Evolutionary conservation across 2,797 vertebrate species (phyloP), one percentile per base, ranked within the genome.

Genomic region (Enteromius anoplus): DNA sequence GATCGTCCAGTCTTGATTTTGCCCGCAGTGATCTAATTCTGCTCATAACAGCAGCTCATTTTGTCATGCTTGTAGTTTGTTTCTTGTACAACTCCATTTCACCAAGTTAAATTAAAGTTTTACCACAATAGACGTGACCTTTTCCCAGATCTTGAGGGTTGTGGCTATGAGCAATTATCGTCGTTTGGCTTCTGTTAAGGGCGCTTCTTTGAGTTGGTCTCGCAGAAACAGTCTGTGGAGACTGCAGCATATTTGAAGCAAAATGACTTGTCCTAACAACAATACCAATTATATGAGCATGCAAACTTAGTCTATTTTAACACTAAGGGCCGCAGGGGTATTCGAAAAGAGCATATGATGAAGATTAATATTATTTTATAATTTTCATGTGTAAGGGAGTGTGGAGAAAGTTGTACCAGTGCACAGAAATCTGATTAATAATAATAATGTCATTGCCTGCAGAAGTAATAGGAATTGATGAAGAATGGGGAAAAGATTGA

Each of bases 111-210:
- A 87, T 89, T 84, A 84, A 70, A 89, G 70, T 75, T 62, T 87
- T 80, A 76, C 89, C 86, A 75, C 86, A 88, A 88, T 69, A 82
- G 82, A 81, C 42, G 17, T 83, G 85, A 91, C 86, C 88, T 88
- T 91, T 89, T 79, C 69, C 72, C 85, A 89, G 85, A 85, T 88
- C 86, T 85, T 72, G 65, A 84, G 85, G 87, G 83, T 85, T 87
- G 81, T 62, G 82, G 88, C 83, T 72, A 87, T 88, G 78, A 85
- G 88, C 85, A 89, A 84, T 86, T 89, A 84, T 85, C 71, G 84
- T 86, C 68, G n/a, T 66, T 88, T 83, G 82, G 82, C 83, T 79
- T 90, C 83, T 79, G 83, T 87, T 73, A 58, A 84, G 84, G 82
- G 75, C 49, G 29, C 64, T 68, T 75, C 81, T 86, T 85, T 87